A percentile compares a stretch with the other conserved stretches of the same genome.
Conservation (phyloP, 2,797 vertebrate species). For the Percopsis omiscomaycus region DNA sequence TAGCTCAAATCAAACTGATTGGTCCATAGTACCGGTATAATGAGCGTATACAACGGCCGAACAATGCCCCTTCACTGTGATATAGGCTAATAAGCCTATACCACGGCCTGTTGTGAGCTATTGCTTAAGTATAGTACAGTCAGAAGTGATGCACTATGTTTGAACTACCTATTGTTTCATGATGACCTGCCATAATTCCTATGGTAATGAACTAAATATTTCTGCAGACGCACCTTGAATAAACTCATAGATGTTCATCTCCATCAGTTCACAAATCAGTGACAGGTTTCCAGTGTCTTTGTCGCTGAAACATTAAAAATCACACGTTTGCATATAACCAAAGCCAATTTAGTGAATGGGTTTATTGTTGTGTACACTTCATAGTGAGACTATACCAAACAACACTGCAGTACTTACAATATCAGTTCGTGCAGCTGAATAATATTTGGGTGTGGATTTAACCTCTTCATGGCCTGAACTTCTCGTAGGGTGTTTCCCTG, state of each 20-base stretch:
- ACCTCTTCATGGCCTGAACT: conserved; percentile 84
- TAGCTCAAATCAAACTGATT: too few relatives aligned
- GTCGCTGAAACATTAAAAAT: conserved; percentile 74
- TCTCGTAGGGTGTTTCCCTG: conserved; percentile 86
- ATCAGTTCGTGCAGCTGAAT: conserved; percentile 84
- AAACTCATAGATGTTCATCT: conserved; percentile 91
- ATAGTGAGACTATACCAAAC: background rate
- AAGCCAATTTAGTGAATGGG: background rate
- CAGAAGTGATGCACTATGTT: too few relatives aligned
- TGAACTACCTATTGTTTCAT: too few relatives aligned
- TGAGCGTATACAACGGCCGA: too few relatives aligned
- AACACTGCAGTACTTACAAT: conserved; percentile 78
- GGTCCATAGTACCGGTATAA: too few relatives aligned
- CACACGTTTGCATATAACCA: background rate
- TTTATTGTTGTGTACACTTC: background rate
- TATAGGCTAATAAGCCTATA: too few relatives aligned
- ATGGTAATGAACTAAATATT: too few relatives aligned
- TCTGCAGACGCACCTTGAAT: conserved; percentile 78
- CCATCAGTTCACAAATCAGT: conserved; percentile 90
- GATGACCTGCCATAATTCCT: too few relatives aligned
- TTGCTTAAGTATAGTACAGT: too few relatives aligned
- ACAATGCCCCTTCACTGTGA: too few relatives aligned
- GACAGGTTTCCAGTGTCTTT: conserved; percentile 83
- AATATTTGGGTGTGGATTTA: conserved; percentile 84
- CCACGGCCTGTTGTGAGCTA: too few relatives aligned